Percentiles rank a stretch among this genome's conserved stretches.
These are phyloP conservation scores for Pachyramphus minor DNA, from an alignment of 2,113 vertebrate species.

Conservation along the genomic window DNA sequence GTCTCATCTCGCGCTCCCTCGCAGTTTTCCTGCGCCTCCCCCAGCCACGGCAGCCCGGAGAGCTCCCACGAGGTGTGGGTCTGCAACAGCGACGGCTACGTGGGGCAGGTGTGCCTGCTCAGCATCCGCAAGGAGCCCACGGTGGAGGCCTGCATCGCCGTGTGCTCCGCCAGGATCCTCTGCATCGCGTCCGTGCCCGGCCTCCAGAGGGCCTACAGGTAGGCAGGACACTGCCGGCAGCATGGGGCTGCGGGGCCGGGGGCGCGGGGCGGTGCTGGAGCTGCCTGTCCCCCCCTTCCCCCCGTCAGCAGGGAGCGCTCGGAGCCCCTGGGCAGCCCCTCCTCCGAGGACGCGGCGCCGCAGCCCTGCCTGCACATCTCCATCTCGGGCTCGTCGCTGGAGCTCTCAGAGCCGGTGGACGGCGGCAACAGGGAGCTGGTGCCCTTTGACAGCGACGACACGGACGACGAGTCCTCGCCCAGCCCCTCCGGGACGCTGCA, in stretches of 20 bases:
- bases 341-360: slow-evolving; percentile 45
- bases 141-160: slow-evolving; percentile 95
- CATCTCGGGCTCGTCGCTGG: slow-evolving; percentile 89
- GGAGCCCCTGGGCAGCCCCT: slow-evolving; percentile 53
- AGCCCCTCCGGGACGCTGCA: slow-evolving; percentile 95
- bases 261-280: neutral
- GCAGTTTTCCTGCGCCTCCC: slow-evolving; percentile 96
- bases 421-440: slow-evolving; percentile 82
- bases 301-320: slow-evolving; percentile 73
- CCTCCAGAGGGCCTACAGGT: slow-evolving; percentile 78
- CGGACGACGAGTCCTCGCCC: slow-evolving; percentile 93
- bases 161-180: slow-evolving; percentile 95
- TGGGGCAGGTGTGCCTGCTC: slow-evolving; percentile 95
- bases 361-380: slow-evolving; percentile 93
- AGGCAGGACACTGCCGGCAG: neutral
- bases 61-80: slow-evolving; percentile 95
- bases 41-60: slow-evolving; percentile 91
- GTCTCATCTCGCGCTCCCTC: neutral
- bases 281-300: neutral
- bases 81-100: slow-evolving; percentile 96
- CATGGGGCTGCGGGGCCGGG: neutral
- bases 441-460: slow-evolving; percentile 95
- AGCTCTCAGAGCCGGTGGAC: slow-evolving; percentile 78
- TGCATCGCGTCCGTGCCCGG: slow-evolving; percentile 94
- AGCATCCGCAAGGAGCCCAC: slow-evolving; percentile 93